A percentile compares a stretch with the other conserved stretches of the same genome.
Conservation (phyloP, 2,797 vertebrate genomes). For the Peromyscus eremicus region DNA sequence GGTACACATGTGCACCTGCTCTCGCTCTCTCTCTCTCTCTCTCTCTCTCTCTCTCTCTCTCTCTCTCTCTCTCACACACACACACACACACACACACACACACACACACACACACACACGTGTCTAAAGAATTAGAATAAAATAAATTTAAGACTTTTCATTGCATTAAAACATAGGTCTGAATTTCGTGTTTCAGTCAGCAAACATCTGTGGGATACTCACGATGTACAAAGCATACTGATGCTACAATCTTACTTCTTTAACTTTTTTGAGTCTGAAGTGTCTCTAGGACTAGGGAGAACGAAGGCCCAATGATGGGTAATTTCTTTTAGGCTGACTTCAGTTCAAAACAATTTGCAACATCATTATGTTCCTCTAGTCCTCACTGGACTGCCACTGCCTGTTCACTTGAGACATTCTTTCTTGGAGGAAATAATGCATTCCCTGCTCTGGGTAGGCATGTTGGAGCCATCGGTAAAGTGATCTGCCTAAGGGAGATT, state of each 20-base stretch:
- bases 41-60: too few species aligned
- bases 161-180: constrained; percentile 36
- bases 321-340: constrained; percentile 75
- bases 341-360: constrained; percentile 39
- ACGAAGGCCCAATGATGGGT: constrained; percentile 64
- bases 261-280: constrained; percentile 69
- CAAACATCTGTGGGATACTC: neutral
- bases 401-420: neutral
- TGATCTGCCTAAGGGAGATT: neutral
- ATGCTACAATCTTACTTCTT: constrained; percentile 64
- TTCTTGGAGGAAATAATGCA: neutral
- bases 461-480: constrained; percentile 21
- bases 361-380: neutral
- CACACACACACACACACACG: neutral
- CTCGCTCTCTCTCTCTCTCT: too few species aligned
- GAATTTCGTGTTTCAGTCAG: constrained; percentile 10
- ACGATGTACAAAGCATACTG: neutral
- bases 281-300: constrained; percentile 70
- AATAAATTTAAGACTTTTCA: neutral
- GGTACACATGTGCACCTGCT: neutral
- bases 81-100: too few species aligned
- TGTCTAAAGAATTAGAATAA: neutral
- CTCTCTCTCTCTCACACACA: too few species aligned
- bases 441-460: neutral
- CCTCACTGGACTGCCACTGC: neutral